phyloP scores from a whole-genome alignment of 1,140 invertebrate species.

The Anthonomus grandis region DNA sequence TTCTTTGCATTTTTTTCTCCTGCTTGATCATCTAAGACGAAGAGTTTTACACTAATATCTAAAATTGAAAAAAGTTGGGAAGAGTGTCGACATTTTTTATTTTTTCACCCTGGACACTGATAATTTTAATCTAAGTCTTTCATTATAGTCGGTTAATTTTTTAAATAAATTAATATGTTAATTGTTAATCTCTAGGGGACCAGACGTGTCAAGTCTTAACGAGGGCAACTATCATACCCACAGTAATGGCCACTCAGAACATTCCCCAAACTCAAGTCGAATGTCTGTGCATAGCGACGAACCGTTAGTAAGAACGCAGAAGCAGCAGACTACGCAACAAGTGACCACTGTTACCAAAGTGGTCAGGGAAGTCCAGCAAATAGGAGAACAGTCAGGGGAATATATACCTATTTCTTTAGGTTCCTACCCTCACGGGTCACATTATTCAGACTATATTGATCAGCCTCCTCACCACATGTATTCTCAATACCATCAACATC shows the following conservation, averaged over 20 bases:
- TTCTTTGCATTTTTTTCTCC: no score
- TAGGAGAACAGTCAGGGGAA: constrained; percentile 55
- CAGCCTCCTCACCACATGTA: constrained; percentile 49
- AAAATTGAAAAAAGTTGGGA: no score
- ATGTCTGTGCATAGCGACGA: constrained; percentile 52
- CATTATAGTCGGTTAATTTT: background rate
- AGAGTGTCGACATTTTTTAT: no score
- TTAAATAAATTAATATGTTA: constrained; percentile 6
- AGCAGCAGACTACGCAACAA: constrained; percentile 53
- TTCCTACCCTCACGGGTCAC: constrained; percentile 44
- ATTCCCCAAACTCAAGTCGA: constrained; percentile 52
- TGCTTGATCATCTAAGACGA: no score
- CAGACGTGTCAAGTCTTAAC: constrained; percentile 42
- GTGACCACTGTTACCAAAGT: constrained; percentile 58
- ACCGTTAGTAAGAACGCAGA: constrained; percentile 49
- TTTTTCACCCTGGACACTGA: no score
- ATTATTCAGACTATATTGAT: constrained; percentile 50
- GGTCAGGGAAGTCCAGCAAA: constrained; percentile 56
- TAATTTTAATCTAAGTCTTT: no score
- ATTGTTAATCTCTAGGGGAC: constrained; percentile 32
- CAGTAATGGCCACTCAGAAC: constrained; percentile 53
- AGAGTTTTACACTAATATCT: no score
- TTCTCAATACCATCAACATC: constrained; percentile 48
- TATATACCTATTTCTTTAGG: constrained; percentile 49
- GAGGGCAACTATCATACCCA: constrained; percentile 46